A percentile compares a stretch with the other conserved stretches of the same genome.
Conservation (phyloP, 2,888 invertebrate genomes). For the Allolobophora icterica region DNA sequence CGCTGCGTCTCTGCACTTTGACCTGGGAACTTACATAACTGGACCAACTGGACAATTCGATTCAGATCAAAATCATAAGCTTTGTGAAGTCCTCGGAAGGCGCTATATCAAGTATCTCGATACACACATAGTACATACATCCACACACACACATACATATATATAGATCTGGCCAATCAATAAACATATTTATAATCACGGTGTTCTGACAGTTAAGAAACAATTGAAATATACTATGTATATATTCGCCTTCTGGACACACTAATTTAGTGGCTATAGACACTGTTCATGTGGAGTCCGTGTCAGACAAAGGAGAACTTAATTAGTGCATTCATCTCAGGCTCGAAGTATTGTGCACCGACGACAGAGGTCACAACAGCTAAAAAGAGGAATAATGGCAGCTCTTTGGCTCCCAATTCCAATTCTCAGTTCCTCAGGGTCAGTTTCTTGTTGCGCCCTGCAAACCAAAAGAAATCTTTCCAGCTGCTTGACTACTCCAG, state of each 20-base stretch:
- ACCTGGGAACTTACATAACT: neutral
- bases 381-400: neutral
- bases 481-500: neutral
- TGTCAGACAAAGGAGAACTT: neutral
- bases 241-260: slow-evolving; percentile 13
- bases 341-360: neutral
- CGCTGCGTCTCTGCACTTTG: neutral
- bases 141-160: no score
- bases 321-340: neutral
- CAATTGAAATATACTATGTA: neutral
- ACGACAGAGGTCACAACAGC: neutral
- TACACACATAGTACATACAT: no score
- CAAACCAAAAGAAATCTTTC: neutral
- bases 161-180: no score
- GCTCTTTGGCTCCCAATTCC: neutral
- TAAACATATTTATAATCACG: neutral
- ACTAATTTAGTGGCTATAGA: neutral
- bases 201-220: neutral
- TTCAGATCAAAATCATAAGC: neutral
- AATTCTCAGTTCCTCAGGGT: neutral
- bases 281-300: neutral
- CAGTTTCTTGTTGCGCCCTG: no score
- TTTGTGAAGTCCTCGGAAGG: no score
- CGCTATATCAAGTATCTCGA: no score
- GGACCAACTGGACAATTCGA: neutral